Evolutionary conservation across 2,888 invertebrate genomes (phyloP), one percentile per base, ranked within the genome.

Genomic region (Drosophila seclusa): DNA sequence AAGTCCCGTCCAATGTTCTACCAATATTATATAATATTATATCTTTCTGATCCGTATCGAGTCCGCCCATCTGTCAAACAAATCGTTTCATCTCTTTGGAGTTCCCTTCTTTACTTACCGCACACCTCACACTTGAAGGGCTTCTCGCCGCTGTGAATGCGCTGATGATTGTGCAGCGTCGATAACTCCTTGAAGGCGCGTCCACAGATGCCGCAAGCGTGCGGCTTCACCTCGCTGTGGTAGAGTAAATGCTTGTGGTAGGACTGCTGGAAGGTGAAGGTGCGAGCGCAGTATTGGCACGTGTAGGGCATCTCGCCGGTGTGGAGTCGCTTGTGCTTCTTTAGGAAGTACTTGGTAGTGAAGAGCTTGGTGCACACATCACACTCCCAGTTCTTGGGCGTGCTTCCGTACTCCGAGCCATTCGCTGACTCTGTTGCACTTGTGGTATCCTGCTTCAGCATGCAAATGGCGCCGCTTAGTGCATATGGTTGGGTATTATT

Each of bases 271-370:
- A 97, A 97, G 58, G 97, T 97, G 92, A 97, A 97, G 16, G 96
- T 96, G 92, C 97, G 97, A 78, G 96, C 96, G 91, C 97, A 97
- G 82, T 96, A 95, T 55, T 94, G 94, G 90, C 97, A 97, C 29
- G 95, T 95, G 91, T 97, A 97, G 0, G 97, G 97, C 94, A 97
- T 97, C 94, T 97, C 97, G 68, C 97, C 96, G 93, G 97, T 97
- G 92, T 97, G 97, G 71, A 97, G 94, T 80, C 97, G 94, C 93
- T 97, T 97, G 92, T 97, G 97, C 93, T 97, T 97, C 93, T 97
- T 97, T 79, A 97, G 93, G 91, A 97, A 97, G 94, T 97, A 97
- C 93, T 97, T 97, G 2, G 97, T 97, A 0, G 97, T 97, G 91
- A 97, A 97, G 92, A 95, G 95, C 94, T 97, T 97, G 65, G 95